Base-by-base conservation (phyloP, 1,140 invertebrate genomes). In the Macrotrachela quadricornifera region DNA sequence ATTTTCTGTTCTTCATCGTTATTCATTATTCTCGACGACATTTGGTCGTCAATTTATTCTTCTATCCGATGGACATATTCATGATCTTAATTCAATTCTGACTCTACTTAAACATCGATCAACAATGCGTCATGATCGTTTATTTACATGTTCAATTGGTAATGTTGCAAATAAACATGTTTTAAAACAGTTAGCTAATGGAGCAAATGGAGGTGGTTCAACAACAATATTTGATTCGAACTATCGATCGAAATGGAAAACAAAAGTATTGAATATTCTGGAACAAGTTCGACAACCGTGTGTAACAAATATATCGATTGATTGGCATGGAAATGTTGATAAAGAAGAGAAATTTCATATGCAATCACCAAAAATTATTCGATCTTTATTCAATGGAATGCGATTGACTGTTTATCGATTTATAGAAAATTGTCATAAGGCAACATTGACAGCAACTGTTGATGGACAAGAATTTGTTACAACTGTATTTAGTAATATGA, bases 321-420 rank as follows among this genome's bases (percentile, higher is more conserved):
- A 63, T 14, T 70, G 68, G 68, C 61, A 63, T 30, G 45, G 41
- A 14, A 59, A 63, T 49, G 57, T 60, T 56, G 60, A 64, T 45
- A 55, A 61, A 16, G 53, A 60, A 21, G 48, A 54, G 3, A 47
- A 56, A 40, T 37, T 58, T 6, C 58, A 60, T n/a, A 46, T 64
- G 8, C 65, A 68, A 49, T 67, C 68, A 21, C 68, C 68, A 13
- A 51, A 55, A 15, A 57, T 60, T 39, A 64, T 68, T 38, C 64
- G 61, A n/a, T 59, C 65, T 14, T 55, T 70, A 10, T 70, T 68
- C 51, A 68, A 57, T 58, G 65, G 67, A 0, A 62, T 62, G 10
- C 59, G 67, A 56, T 60, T 62, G 44, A 63, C 69, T 14, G 59
- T 68, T 13, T 69, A 68, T 58, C 67, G 66, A n/a, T 66, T 63